phyloP scores from a whole-genome alignment of 2,113 vertebrate genomes.

The Rhegmatorhina hoffmannsi region DNA sequence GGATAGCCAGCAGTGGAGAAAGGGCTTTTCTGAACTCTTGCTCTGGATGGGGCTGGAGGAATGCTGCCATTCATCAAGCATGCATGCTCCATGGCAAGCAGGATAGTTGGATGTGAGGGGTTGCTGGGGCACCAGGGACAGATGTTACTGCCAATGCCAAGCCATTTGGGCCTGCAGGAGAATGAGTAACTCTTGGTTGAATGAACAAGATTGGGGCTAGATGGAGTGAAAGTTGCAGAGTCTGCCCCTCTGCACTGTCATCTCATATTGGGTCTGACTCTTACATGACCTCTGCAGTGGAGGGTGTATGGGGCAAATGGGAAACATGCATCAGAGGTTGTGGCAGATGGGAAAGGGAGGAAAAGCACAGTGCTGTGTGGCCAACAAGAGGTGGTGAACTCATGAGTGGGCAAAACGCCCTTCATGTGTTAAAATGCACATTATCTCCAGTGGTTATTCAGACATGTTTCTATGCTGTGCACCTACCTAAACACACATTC shows the following conservation, averaged over 20 bases:
- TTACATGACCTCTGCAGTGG: not conserved
- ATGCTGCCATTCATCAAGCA: rapidly evolving
- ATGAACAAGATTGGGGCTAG: not conserved
- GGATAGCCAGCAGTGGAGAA: not conserved
- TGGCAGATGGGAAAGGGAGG: not conserved
- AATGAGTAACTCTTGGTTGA: not conserved
- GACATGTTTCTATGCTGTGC: rapidly evolving
- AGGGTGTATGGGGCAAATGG: not conserved
- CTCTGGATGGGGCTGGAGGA: not conserved
- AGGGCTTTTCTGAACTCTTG: not conserved
- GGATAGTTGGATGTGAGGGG: not conserved
- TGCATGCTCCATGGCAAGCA: rapidly evolving
- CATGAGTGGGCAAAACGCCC: not conserved
- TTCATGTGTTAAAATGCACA: rapidly evolving
- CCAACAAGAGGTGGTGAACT: rapidly evolving
- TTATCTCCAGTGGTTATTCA: not conserved
- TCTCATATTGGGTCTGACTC: not conserved
- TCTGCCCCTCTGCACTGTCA: not conserved
- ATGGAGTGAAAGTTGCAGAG: not conserved
- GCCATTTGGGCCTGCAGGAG: not conserved
- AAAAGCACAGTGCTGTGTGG: not conserved
- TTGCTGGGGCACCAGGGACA: not conserved
- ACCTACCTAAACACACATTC: not conserved
- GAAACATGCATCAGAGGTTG: not conserved
- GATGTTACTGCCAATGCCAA: not conserved